Evolutionary conservation across 1,140 invertebrate species (phyloP), one percentile per base, ranked within the genome.

Genomic region (Berghia stephanieae): DNA sequence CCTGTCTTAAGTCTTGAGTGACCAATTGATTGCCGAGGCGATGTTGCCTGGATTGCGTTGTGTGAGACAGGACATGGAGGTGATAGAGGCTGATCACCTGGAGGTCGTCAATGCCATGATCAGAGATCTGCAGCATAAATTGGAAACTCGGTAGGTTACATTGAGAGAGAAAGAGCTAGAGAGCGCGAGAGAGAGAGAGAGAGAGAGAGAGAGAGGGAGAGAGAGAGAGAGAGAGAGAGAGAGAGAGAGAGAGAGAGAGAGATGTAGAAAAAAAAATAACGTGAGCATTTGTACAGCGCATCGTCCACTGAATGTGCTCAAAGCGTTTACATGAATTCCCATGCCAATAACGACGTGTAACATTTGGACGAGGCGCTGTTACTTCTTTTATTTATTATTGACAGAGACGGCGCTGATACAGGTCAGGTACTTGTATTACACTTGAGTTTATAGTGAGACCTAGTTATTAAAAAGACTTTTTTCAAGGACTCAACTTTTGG

Each of bases 21-120:
- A 89, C 63, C 88, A 90, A 80, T 75, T 90, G 60, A 84, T 90
- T 31, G 80, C 84, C 52, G 89, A 89, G 80, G 85, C 87, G 8
- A 85, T 90, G 83, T 78, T 90, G 57, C 90, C 90, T 63, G 90
- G 90, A 0, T 77, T 90, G 70, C 78, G 85, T 8, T 89, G 87
- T 83, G 80, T 90, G 52, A 82, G 83, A 43, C 81, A 84, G 43
- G 89, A 90, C 74, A 83, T 90, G 80, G 84, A 86, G 57, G 67
- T 83, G 40, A 81, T 89, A 21, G 87, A 86, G 27, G 86, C 86
- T 8, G 89, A 89, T 49, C 87, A 87, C 63, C 88, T 86, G 63
- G 87, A 89, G 55, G 84, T 89, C 13, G 86, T 90, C 2, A 71
- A 77, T 10, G 87, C 85, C 60, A 89, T 90, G 86, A 88, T 90